Conservation (phyloP, 2,113 vertebrate genomes). For the Megaceryle maxima region DNA sequence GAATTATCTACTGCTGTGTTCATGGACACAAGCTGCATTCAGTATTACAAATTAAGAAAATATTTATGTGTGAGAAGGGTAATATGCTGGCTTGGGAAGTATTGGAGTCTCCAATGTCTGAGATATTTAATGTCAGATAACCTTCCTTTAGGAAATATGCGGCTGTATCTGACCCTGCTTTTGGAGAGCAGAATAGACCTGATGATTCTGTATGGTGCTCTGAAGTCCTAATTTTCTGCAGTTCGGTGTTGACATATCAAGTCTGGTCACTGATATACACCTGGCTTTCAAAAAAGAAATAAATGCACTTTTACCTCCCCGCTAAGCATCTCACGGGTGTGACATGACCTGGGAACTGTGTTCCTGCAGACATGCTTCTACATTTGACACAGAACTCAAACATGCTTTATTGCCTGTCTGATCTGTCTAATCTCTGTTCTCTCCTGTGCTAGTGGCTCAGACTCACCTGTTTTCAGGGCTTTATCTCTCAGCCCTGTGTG, state of each 20-base stretch:
- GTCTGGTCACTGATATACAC: neutral
- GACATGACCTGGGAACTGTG: neutral
- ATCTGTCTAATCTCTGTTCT: neutral
- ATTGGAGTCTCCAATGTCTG: neutral
- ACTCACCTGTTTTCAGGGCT: neutral
- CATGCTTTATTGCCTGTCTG: fast-evolving
- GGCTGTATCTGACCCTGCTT: neutral
- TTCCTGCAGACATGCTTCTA: neutral
- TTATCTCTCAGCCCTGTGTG: neutral
- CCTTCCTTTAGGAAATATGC: fast-evolving
- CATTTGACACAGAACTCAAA: neutral
- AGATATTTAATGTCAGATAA: neutral
- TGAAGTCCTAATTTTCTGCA: neutral
- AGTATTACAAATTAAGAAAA: neutral
- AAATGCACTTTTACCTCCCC: neutral
- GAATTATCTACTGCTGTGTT: neutral
- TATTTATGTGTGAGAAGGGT: neutral
- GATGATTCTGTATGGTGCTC: neutral
- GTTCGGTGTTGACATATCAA: neutral
- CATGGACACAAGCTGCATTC: neutral
- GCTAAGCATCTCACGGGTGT: neutral
- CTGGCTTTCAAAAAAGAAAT: neutral
- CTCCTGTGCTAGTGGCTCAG: neutral
- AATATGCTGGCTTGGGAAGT: neutral
- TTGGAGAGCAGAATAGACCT: neutral